Base-by-base conservation (phyloP, 2,113 vertebrate species). In the Montifringilla adamsi region DNA sequence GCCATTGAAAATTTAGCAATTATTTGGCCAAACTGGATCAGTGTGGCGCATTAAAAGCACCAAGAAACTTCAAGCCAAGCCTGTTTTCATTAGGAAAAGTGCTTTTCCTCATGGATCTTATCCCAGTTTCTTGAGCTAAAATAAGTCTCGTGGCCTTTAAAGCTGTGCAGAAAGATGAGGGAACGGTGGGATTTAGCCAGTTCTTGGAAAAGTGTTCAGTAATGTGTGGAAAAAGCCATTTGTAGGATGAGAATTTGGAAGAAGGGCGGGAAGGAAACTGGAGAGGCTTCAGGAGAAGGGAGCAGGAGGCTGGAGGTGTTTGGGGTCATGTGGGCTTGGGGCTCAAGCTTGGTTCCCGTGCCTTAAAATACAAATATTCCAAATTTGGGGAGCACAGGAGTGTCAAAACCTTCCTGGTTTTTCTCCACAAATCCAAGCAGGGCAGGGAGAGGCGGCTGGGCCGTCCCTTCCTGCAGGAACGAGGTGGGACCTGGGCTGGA, bases 361-460 rank as follows among this genome's bases (percentile, higher is more conserved):
- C 53, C 43, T 67, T 37, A 23, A 84, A 87, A 56, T 10, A 10
- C 0, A 30, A 55, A 9, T 24, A 47, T 55, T 69, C 33, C 35
- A 13, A 10, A 9, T 33, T 53, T 62, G 52, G 39, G 35, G 41
- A 20, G 41, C 49, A 4, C 9, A 3, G 5, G 1, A 0, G 13
- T 7, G 59, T 37, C 33, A 16, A n/a, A 66, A 43, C 23, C 11
- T n/a, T 50, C 63, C 28, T 67, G 5, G 0, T 46, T 81, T 46
- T 47, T 30, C 37, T 60, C 0, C 20, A 0, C 6, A 15, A 7
- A 11, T 13, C 24, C n/a, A 17, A 4, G 5, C 14, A 28, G 56
- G 53, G 30, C 12, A 9, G 66, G 47, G 55, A 31, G 16, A 26
- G 55, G 30, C 1, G 3, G 15, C 53, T 31, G 23, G 27, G 80